Evolutionary conservation across 1,140 invertebrate species (phyloP), one percentile per base, ranked within the genome.

Genomic region (Drosophila repletoides): DNA sequence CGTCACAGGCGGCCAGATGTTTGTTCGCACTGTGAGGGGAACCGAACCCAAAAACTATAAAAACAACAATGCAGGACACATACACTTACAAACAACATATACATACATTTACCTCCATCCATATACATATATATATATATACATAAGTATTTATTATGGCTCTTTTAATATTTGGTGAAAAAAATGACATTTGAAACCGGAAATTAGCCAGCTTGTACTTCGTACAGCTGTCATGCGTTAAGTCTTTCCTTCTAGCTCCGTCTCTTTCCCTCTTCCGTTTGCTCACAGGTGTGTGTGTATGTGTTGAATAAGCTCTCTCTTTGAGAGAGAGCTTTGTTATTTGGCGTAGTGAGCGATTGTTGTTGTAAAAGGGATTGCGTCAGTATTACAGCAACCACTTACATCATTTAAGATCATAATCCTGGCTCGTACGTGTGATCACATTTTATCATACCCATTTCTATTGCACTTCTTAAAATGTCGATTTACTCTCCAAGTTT

Each of bases 181-280:
- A 69, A 72, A 74, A 80, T 84, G 79, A 84, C 79, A 84, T 71
- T 84, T 79, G 79, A 84, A 84, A 84, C 79, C 79, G 79, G 79
- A 84, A 84, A 84, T 84, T 86, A 86, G 75, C 58, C 70, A 70
- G 70, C 66, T 72, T 72, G 58, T 56, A 48, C 48, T 51, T 70
- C 70, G 65, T 77, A 73, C 79, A 72, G 73, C 79, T 83, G 80
- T 71, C 70, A 67, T 40, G 51, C 51, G 34, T n/a, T n/a, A n/a
- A n/a, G n/a, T 33, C 24, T 14, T 14, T 36, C 2, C 12, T 4
- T 19, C 46, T n/a, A n/a, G n/a, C n/a, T n/a, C n/a, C n/a, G n/a
- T n/a, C 19, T 34, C 15, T 31, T 6, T 31, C 56, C 14, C 34
- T 60, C 6, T 34, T 40, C 14, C 45, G 29, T 14, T 31, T 1